These are phyloP conservation scores for Opisthograptis luteolata DNA, from an alignment of 2,888 invertebrate species.

Conservation along the genomic window DNA sequence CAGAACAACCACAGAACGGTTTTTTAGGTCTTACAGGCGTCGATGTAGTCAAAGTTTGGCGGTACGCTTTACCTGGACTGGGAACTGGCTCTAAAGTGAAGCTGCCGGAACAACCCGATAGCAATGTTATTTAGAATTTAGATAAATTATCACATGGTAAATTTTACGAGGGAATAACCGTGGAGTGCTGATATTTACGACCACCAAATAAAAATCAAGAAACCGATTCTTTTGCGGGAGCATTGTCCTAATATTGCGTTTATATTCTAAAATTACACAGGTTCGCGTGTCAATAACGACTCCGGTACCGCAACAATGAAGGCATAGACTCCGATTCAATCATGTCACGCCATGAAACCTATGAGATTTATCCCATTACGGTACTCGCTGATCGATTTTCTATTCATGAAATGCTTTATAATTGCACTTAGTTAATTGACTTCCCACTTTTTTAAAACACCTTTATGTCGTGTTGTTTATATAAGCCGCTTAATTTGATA, in stretches of 20 bases:
- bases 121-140: no score
- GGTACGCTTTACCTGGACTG: no score
- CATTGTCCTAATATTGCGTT: conserved; percentile 31
- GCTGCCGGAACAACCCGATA: no score
- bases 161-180: no score
- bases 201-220: background rate
- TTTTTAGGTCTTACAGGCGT: no score
- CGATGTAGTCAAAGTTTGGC: no score
- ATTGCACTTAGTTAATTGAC: conserved; percentile 24
- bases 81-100: no score
- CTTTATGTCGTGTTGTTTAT: no score
- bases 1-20: no score
- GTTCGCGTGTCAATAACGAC: conserved; percentile 61
- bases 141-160: no score
- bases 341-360: conserved; percentile 56
- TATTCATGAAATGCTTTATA: conserved; percentile 35
- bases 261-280: conserved; percentile 44
- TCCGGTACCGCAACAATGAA: conserved; percentile 59
- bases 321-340: conserved; percentile 53
- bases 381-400: conserved; percentile 51
- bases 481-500: no score
- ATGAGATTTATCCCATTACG: conserved; percentile 66
- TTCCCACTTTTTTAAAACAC: conserved; percentile 31
- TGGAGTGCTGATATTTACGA: no score
- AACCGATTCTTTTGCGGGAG: conserved; percentile 3